Evolutionary conservation across 2,797 vertebrate species (phyloP), one percentile per base, ranked within the genome.

Genomic region (Acanthurus lineatus): DNA sequence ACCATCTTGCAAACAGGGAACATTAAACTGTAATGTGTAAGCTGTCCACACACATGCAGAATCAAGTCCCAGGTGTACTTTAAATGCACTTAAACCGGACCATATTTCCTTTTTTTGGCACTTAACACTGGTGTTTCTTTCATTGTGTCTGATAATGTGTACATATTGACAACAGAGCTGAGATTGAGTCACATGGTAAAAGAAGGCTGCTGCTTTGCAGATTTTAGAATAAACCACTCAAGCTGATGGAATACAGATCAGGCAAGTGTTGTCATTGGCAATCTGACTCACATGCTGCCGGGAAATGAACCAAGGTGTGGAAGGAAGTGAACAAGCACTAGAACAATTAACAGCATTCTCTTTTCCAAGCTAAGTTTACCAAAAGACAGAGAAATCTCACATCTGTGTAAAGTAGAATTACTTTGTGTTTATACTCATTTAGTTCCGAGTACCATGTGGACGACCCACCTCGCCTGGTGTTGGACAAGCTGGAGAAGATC

Each of bases 391-490:
- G 69, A 89, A 84, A 82, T 56, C 73, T 77, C 79, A 88, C 89
- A 89, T 91, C 77, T 89, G 88, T 51, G 79, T 67, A 75, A 81
- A 84, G 79, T 58, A 35, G 28, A 81, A 65, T 77, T 20, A 83
- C 72, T 74, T 75, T 88, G 72, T 90, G 86, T 94, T 89, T 92
- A 79, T 88, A 78, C 78, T 82, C 22, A 11, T 87, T 82, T 73
- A 99, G 98, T 76, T 96, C 92, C 0, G 98, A 99, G 90, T 99
- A 99, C 93, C 96, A 96, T 0, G 97, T 99, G 89, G 96, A 96
- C 0, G 97, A 98, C 0, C 96, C 97, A 0, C 97, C 98, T 0
- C 96, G 98, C 3, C 52, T 97, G 53, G 97, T 99, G 57, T 69
- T 99, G 93, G 94, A 99, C 95, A 99, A 98, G 91, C 95, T 99